Conservation (phyloP, 2,888 invertebrate genomes). For the Chrysotoxum bicinctum region DNA sequence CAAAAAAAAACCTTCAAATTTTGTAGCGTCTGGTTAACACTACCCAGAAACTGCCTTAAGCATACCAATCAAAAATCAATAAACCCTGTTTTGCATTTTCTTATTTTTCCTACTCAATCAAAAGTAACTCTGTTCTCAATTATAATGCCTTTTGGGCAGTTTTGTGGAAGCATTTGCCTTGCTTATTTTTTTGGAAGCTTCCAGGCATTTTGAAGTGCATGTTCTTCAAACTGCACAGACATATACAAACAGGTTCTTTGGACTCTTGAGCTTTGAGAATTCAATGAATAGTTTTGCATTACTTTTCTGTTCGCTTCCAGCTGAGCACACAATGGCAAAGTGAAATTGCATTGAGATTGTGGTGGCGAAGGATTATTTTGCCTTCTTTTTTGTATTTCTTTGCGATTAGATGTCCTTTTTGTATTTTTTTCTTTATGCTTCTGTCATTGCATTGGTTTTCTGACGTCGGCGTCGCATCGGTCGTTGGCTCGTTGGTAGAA, state of each 20-base stretch:
- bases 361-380: neutral
- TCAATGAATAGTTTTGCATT: slow-evolving; percentile 66
- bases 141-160: slow-evolving; percentile 36
- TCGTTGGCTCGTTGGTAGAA: neutral
- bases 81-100: slow-evolving; percentile 13
- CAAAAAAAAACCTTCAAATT: too few species aligned
- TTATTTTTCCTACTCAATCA: slow-evolving; percentile 47
- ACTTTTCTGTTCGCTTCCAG: slow-evolving; percentile 25
- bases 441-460: neutral
- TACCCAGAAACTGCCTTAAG: neutral
- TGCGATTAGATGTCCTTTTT: neutral
- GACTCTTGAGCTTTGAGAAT: slow-evolving; percentile 24
- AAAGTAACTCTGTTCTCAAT: slow-evolving; percentile 33
- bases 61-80: slow-evolving; percentile 20
- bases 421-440: neutral
- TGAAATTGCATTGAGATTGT: slow-evolving; percentile 1
- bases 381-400: neutral
- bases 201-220: neutral
- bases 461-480: neutral
- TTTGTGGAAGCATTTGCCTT: neutral
- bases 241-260: slow-evolving; percentile 24
- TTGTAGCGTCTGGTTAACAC: neutral
- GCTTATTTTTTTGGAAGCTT: neutral
- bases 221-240: slow-evolving; percentile 6
- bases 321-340: neutral